Evolutionary conservation across 2,888 invertebrate genomes (phyloP).

Genomic region (Drosophila maculinotata): DNA sequence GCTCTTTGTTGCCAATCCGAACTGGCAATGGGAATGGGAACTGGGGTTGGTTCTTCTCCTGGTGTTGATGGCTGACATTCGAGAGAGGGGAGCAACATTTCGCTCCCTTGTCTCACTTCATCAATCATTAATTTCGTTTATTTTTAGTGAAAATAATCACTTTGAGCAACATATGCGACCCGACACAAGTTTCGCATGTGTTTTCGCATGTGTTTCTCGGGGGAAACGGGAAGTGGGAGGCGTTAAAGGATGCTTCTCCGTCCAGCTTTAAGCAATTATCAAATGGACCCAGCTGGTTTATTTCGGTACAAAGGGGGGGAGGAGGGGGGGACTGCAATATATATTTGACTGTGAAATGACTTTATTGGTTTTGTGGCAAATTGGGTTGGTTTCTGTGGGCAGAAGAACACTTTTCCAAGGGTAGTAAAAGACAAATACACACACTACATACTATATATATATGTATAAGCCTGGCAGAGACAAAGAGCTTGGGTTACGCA

Average conservation of each 20-base stretch:
- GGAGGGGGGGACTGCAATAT: constrained; percentile 23
- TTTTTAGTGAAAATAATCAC: constrained; percentile 79
- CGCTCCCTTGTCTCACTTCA: constrained; percentile 76
- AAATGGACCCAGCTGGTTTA: constrained; percentile 55
- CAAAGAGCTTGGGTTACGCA: constrained; percentile 30
- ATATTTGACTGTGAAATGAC: constrained; percentile 63
- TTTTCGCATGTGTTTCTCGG: constrained; percentile 23
- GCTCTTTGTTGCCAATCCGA: constrained; percentile 20
- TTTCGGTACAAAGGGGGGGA: too few species aligned
- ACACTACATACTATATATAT: not conserved
- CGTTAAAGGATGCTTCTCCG: constrained; percentile 39
- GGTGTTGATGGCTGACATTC: constrained; percentile 48
- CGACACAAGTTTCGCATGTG: constrained; percentile 69
- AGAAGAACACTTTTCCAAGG: constrained; percentile 9
- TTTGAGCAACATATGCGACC: constrained; percentile 75
- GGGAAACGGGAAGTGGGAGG: too few species aligned
- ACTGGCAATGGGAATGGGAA: constrained; percentile 11
- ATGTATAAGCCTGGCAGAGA: constrained; percentile 1
- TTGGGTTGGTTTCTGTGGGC: constrained; percentile 22
- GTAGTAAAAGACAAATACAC: constrained; percentile 10
- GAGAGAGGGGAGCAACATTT: constrained; percentile 27
- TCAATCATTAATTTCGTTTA: constrained; percentile 77
- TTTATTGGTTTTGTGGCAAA: constrained; percentile 63
- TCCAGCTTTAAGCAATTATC: constrained; percentile 72
- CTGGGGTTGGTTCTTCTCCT: constrained; percentile 6